Conservation (phyloP, 2,797 vertebrate genomes). For the Argya squamiceps region DNA sequence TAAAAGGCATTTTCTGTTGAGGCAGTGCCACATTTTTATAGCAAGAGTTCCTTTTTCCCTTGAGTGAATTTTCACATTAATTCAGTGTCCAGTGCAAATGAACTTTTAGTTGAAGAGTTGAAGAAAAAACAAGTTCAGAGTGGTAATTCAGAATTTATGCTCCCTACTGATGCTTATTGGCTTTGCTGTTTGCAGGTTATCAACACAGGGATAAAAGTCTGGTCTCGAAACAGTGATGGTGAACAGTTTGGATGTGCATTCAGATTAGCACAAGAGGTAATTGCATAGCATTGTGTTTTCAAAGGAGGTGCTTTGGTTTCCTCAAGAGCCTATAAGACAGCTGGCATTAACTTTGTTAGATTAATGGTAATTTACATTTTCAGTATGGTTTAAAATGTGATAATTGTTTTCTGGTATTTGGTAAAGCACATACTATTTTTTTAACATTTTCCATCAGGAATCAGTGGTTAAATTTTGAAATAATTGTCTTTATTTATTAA, state of each 20-base stretch:
- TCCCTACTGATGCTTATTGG: not conserved
- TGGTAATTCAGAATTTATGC: not conserved
- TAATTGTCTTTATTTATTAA: not conserved
- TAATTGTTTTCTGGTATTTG: not conserved
- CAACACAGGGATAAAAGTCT: conserved; percentile 96
- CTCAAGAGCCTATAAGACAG: not conserved
- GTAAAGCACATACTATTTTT: not conserved
- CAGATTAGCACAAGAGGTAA: conserved; percentile 96
- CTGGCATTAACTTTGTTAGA: not conserved
- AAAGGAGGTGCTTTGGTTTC: not conserved
- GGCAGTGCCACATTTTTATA: fast-evolving
- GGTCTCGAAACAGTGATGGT: conserved; percentile 93
- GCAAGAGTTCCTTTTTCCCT: not conserved
- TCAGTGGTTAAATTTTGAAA: not conserved
- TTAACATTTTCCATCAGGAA: not conserved
- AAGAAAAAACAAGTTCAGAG: not conserved
- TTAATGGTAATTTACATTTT: not conserved
- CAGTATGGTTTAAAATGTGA: not conserved
- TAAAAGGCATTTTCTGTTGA: not conserved
- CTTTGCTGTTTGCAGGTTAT: conserved; percentile 83
- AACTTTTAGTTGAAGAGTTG: not conserved
- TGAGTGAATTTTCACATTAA: not conserved
- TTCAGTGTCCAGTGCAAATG: not conserved
- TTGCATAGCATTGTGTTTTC: not conserved
- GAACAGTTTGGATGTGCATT: conserved; percentile 96